Conservation (phyloP, 1,140 invertebrate species). For the Aphelenchoides avenae region DNA sequence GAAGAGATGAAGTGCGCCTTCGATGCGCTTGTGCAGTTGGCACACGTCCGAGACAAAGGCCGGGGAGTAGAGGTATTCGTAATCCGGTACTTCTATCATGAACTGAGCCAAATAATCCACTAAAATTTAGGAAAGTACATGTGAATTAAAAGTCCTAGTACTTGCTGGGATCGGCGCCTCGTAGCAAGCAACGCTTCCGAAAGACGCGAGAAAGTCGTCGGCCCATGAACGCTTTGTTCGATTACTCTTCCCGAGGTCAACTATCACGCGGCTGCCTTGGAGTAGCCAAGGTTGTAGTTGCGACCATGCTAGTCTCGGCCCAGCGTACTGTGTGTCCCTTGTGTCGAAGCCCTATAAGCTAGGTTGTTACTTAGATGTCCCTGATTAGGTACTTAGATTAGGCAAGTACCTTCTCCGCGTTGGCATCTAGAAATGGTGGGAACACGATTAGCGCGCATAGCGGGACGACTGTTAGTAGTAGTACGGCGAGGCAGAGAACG, state of each 20-base stretch:
- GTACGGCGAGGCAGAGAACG: too few relatives aligned
- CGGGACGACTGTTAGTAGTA: too few relatives aligned
- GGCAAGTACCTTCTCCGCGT: too few relatives aligned
- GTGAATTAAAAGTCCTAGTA: constrained; percentile 22
- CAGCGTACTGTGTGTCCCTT: constrained; percentile 47
- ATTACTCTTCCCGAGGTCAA: constrained; percentile 14
- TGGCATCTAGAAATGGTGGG: too few relatives aligned
- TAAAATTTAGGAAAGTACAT: constrained; percentile 28
- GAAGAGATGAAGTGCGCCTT: constrained; percentile 28
- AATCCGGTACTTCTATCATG: constrained; percentile 41
- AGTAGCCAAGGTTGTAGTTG: constrained; percentile 42
- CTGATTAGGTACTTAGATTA: too few relatives aligned
- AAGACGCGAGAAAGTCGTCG: constrained; percentile 50
- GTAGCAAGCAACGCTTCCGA: constrained; percentile 48
- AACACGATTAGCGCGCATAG: too few relatives aligned
- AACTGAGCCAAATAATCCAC: constrained; percentile 57
- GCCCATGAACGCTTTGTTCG: constrained; percentile 45
- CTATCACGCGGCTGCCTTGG: constrained; percentile 42
- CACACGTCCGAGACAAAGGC: constrained; percentile 49
- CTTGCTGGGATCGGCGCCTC: constrained; percentile 56
- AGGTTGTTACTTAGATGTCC: too few relatives aligned
- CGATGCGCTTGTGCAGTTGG: constrained; percentile 41
- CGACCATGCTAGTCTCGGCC: constrained; percentile 51
- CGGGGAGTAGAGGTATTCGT: constrained; percentile 37
- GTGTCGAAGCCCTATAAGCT: constrained; percentile 57